Conservation (phyloP, 2,888 invertebrate genomes). For the Isoperla grammatica region DNA sequence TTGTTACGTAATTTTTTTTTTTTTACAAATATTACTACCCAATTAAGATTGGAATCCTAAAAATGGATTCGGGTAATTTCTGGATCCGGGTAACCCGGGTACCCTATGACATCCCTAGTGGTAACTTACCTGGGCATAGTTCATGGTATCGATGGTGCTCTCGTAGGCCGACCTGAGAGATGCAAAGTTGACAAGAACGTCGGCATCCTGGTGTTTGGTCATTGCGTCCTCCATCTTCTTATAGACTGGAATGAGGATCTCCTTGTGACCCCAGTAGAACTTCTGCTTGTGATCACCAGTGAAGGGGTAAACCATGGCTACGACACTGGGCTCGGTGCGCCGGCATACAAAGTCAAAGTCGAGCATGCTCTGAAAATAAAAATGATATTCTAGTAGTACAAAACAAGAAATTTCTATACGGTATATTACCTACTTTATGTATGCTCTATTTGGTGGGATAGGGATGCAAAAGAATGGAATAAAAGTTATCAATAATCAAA, state of each 20-base stretch:
- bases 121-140: constrained; percentile 64
- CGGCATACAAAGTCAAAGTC: constrained; percentile 95
- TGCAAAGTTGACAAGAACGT: constrained; percentile 95
- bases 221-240: constrained; percentile 97
- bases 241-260: constrained; percentile 86
- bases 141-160: constrained; percentile 90
- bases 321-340: constrained; percentile 82
- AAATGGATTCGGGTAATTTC: no score
- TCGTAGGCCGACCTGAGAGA: constrained; percentile 96
- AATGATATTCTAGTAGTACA: no score
- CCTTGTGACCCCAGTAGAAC: constrained; percentile 99
- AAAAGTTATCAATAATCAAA: no score
- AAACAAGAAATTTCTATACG: no score
- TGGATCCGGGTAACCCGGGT: no score
- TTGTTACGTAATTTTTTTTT: no score
- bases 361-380: constrained; percentile 73
- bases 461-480: no score
- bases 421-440: no score
- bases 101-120: constrained; percentile 5
- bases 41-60: no score
- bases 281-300: constrained; percentile 99
- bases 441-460: no score
- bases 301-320: constrained; percentile 97
- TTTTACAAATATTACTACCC: no score
- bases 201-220: constrained; percentile 89